Conservation (phyloP, 2,113 vertebrate genomes). For the Phainopepla nitens region DNA sequence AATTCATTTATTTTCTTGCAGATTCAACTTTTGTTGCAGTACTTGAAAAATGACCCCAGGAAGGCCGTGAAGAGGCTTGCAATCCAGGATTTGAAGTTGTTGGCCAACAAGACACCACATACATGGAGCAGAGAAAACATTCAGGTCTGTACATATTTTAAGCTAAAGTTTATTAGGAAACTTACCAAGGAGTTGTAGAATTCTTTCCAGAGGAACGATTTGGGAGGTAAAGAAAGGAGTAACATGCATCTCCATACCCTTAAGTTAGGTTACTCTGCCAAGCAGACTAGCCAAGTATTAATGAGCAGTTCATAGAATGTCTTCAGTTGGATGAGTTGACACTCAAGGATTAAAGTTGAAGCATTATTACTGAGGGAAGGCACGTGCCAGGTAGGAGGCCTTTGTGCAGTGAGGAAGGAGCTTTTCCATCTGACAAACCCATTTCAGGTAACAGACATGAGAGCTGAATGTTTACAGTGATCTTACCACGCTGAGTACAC, state of each 20-base stretch:
- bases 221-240: not conserved
- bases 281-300: not conserved
- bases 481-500: not conserved
- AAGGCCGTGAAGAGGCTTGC: constrained; percentile 93
- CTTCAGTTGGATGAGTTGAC: not conserved
- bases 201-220: not conserved
- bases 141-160: constrained; percentile 74
- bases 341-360: not conserved
- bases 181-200: not conserved
- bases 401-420: not conserved
- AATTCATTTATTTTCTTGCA: constrained; percentile 34
- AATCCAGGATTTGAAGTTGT: constrained; percentile 88
- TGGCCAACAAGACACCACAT: constrained; percentile 94
- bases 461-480: not conserved
- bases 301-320: not conserved
- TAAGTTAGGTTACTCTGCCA: not conserved
- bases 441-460: not conserved
- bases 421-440: not conserved
- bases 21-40: constrained; percentile 92
- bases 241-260: not conserved
- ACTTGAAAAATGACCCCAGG: constrained; percentile 90
- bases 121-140: constrained; percentile 94
- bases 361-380: not conserved
- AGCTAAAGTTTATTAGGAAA: not conserved
- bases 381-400: not conserved